A percentile compares a stretch with the other conserved stretches of the same genome.
These are phyloP conservation scores for Poecilia latipinna DNA, from an alignment of 2,113 vertebrate genomes.

Conservation along the genomic window DNA sequence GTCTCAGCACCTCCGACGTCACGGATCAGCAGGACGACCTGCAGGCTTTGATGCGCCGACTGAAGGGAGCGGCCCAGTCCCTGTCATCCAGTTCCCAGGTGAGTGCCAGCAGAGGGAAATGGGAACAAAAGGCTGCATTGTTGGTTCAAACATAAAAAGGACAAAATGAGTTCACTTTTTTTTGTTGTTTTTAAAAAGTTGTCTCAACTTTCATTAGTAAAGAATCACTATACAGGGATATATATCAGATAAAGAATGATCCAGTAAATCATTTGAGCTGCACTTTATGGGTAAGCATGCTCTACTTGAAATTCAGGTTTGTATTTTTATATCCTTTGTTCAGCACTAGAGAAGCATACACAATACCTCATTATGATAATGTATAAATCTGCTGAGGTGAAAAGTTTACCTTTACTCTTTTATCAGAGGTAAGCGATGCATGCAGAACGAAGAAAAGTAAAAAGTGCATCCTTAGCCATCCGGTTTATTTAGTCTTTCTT, in stretches of 20 bases:
- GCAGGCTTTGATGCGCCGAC: constrained; percentile 56
- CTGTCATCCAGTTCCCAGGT: constrained; percentile 71
- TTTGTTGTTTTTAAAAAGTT: too few relatives aligned
- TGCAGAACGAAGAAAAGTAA: too few relatives aligned
- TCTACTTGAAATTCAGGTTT: background rate
- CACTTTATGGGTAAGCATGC: background rate
- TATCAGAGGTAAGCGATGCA: too few relatives aligned
- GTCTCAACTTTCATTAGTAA: background rate
- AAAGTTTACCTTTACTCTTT: background rate
- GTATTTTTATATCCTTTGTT: background rate
- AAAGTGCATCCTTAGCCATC: background rate
- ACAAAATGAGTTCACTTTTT: background rate
- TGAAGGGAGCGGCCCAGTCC: constrained; percentile 69
- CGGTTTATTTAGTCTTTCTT: background rate
- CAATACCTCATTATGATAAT: background rate
- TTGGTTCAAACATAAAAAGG: constrained; percentile 22
- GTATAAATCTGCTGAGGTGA: background rate
- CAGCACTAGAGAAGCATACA: background rate
- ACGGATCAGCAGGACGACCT: constrained; percentile 48
- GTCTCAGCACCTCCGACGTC: constrained; percentile 14
- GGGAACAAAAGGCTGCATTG: constrained; percentile 26
- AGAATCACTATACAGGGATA: background rate
- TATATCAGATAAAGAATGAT: background rate
- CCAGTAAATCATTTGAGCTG: background rate
- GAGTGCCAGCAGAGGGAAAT: constrained; percentile 26